Evolutionary conservation across 1,140 invertebrate species (phyloP), one percentile per base, ranked within the genome.

Genomic region (Tyrophagus putrescentiae): DNA sequence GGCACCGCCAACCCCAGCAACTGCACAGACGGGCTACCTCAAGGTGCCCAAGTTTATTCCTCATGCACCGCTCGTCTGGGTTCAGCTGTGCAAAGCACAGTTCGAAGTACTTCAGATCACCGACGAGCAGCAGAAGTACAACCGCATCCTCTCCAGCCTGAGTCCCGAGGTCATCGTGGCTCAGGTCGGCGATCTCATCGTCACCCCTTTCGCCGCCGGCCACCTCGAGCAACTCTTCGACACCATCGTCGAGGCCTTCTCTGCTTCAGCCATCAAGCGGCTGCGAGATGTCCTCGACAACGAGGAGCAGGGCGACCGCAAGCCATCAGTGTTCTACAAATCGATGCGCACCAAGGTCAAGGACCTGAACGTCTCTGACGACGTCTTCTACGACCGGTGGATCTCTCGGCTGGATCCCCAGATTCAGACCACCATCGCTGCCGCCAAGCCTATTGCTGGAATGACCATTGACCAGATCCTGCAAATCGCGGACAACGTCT

Each of bases 231-330:
- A n/a, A n/a, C n/a, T n/a, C n/a, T n/a, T n/a, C n/a, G n/a, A n/a
- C n/a, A n/a, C n/a, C n/a, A n/a, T 39, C 36, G n/a, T 39, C 36
- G 36, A 39, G 13, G n/a, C 13, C 13, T n/a, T 39, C 13, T 39
- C 36, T 11, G 48, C 23, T 9, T 57, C 54, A 11, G 11, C 39
- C 18, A 45, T n/a, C 9, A 42, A 42, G 58, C 36, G 52, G 58
- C 11, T 11, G 18, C 57, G 25, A 56, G 16, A 32, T 21, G 39
- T 32, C 16, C 11, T 50, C 11, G 11, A 13, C 42, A 54, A 13
- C 13, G 42, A 42, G 57, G 21, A 18, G 18, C 44, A 18, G 16
- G 21, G 31, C 5, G 57, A 32, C 57, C 21, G 31, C 25, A 42
- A n/a, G 7, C 7, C 21, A 13, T 58, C 57, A 32, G n/a, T 25